A percentile compares a stretch with the other conserved stretches of the same genome.
These are phyloP conservation scores for Acanthoscelides obtectus DNA, from an alignment of 2,888 invertebrate species.

Conservation along the genomic window DNA sequence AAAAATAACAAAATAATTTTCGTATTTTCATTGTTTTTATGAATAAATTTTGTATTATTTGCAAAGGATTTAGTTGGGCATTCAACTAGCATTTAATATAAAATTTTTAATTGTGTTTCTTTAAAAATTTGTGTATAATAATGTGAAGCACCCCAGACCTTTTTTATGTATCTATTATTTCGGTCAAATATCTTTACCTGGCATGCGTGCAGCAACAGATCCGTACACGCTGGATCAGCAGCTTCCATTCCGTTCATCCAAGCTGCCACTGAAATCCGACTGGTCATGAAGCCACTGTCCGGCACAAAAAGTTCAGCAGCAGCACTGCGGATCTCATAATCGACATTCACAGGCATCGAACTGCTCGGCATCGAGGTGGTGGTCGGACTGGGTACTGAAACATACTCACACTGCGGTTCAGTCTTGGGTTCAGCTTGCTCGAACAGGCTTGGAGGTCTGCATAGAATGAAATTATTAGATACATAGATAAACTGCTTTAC, in stretches of 20 bases:
- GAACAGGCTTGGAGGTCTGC: constrained; percentile 52
- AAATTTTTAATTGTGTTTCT: no score
- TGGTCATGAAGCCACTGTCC: constrained; percentile 76
- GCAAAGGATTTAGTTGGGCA: no score
- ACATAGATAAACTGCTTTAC: no score
- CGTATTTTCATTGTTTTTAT: no score
- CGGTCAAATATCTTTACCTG: constrained; percentile 43
- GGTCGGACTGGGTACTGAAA: constrained; percentile 52
- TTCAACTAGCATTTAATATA: no score
- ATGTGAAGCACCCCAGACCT: no score
- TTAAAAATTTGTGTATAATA: no score
- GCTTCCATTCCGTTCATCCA: constrained; percentile 87
- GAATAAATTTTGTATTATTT: no score
- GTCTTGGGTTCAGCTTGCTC: constrained; percentile 59
- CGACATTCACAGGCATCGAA: constrained; percentile 27
- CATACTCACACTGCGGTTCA: constrained; percentile 53
- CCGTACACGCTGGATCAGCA: constrained; percentile 77
- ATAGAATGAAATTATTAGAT: background rate
- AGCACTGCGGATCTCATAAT: constrained; percentile 54
- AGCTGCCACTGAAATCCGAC: constrained; percentile 77
- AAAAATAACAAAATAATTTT: no score
- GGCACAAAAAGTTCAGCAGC: constrained; percentile 77
- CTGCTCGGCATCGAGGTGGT: constrained; percentile 51
- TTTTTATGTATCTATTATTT: no score
- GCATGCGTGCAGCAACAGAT: constrained; percentile 75